phyloP scores from a whole-genome alignment of 2,888 invertebrate species.

The Pachliopta kotzebuea region DNA sequence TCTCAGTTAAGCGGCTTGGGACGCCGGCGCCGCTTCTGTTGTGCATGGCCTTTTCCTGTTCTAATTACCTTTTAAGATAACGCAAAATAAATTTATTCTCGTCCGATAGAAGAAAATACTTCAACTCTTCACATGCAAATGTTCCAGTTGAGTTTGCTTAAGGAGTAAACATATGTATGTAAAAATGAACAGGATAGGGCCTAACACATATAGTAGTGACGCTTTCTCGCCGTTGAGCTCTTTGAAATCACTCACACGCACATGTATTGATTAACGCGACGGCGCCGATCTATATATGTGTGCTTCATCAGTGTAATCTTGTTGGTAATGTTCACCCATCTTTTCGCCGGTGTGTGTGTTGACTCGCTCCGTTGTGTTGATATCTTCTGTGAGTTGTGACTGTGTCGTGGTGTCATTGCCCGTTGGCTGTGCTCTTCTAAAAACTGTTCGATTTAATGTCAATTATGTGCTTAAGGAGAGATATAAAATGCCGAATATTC shows the following conservation, averaged over 20 bases:
- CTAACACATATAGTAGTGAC: conserved; percentile 40
- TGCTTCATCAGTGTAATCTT: conserved; percentile 65
- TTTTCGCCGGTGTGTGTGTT: conserved; percentile 59
- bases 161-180: neutral
- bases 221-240: conserved; percentile 51
- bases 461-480: conserved; percentile 56
- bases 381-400: conserved; percentile 70
- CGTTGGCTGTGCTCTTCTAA: conserved; percentile 61
- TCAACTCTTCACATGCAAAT: neutral
- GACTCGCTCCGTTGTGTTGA: conserved; percentile 66
- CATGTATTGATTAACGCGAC: conserved; percentile 84
- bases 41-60: conserved; percentile 72
- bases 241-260: conserved; percentile 82
- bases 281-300: conserved; percentile 74
- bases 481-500: conserved; percentile 56
- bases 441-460: conserved; percentile 55
- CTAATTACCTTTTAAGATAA: conserved; percentile 45
- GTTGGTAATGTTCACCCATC: conserved; percentile 40
- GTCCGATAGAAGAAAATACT: conserved; percentile 15
- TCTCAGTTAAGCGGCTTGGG: conserved; percentile 71
- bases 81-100: conserved; percentile 50
- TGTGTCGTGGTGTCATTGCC: conserved; percentile 68
- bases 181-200: conserved; percentile 52
- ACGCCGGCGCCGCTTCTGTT: conserved; percentile 54
- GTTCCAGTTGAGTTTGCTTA: neutral